Evolutionary conservation across 30 jellyfish, hydroid and myxozoan species (phyloP).

Genomic region (Catostylus mosaicus): DNA sequence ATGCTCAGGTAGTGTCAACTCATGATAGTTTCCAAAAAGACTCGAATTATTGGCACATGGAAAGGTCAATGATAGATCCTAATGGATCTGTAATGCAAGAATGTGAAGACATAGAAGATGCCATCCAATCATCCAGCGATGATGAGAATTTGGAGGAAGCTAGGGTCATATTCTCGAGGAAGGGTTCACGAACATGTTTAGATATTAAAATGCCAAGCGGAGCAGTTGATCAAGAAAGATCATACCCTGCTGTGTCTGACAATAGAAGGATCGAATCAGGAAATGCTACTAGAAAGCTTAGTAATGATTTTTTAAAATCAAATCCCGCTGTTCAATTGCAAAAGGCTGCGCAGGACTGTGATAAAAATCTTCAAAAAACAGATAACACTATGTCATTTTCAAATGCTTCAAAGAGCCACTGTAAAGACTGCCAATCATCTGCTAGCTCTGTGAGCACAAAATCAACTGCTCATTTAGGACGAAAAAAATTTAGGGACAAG

Average conservation of each 20-base stretch:
- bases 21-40: too few relatives aligned
- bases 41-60: too few relatives aligned
- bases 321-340: too few relatives aligned
- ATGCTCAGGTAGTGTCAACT: too few relatives aligned
- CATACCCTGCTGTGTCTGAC: not conserved
- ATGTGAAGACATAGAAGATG: not conserved
- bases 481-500: not conserved
- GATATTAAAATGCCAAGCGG: conserved; percentile 7
- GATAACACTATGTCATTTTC: too few relatives aligned
- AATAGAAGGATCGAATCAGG: not conserved
- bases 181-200: conserved; percentile 3
- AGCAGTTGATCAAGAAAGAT: too few relatives aligned
- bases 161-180: not conserved
- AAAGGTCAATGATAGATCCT: too few relatives aligned
- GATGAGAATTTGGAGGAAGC: not conserved
- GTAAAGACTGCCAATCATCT: not conserved
- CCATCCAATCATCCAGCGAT: not conserved
- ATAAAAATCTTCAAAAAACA: too few relatives aligned
- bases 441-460: not conserved
- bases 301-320: not conserved
- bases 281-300: not conserved
- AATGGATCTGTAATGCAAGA: not conserved
- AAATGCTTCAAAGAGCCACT: not conserved
- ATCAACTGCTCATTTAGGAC: not conserved
- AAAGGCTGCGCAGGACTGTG: too few relatives aligned